A percentile compares a stretch with the other conserved stretches of the same genome.
phyloP scores from a whole-genome alignment of 2,113 vertebrate genomes.

The Ptyas mucosa region DNA sequence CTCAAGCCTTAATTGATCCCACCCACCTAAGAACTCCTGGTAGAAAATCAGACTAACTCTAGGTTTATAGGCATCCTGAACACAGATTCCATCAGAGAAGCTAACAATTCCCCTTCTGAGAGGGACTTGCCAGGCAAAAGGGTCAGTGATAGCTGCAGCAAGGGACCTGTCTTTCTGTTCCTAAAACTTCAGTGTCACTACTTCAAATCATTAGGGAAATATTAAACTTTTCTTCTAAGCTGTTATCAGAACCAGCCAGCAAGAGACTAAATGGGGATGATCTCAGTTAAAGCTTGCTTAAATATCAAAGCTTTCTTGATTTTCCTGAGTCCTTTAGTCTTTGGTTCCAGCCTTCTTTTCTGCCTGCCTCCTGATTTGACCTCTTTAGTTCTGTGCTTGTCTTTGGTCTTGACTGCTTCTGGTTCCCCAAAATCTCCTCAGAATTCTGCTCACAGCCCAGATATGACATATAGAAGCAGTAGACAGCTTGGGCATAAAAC shows the following conservation, averaged over 20 bases:
- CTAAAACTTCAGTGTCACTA: neutral
- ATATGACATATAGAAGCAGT: neutral
- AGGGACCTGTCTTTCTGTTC: neutral
- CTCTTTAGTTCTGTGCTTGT: neutral
- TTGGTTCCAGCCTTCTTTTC: too few relatives aligned
- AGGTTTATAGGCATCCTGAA: neutral
- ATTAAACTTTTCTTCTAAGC: neutral
- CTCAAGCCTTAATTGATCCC: neutral
- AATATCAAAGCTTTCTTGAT: neutral
- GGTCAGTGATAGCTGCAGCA: neutral
- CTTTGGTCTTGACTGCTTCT: neutral
- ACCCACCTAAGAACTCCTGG: neutral
- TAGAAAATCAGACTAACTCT: neutral
- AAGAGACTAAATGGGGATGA: neutral
- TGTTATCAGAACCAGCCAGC: neutral
- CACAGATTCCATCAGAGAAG: neutral
- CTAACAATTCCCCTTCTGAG: neutral
- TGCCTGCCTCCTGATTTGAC: neutral
- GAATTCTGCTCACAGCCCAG: neutral
- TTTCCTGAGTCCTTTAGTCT: neutral
- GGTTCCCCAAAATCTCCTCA: neutral
- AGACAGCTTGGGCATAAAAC: neutral
- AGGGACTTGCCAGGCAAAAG: neutral
- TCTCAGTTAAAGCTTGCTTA: neutral
- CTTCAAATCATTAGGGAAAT: neutral